Base-by-base conservation (phyloP, 2,888 invertebrate genomes). In the Megalurothrips usitatus region DNA sequence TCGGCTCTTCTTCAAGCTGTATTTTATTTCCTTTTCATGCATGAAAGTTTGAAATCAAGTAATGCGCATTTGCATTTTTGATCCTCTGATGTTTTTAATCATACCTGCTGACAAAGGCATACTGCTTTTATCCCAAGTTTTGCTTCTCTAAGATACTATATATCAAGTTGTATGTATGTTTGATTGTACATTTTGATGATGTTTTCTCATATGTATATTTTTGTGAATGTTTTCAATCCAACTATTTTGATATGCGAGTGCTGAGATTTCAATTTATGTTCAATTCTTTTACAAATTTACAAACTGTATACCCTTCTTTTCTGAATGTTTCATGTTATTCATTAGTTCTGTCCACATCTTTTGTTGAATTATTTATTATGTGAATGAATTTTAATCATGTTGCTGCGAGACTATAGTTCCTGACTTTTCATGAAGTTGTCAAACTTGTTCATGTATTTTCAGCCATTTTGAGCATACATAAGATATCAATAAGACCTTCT, bases 211-310 rank as follows among this genome's bases (percentile, higher is more conserved):
- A 75, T 75, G 11, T 75, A 75, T 75, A 75, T 75, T 75, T 75
- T 75, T 75, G 26, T 75, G 68, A 75, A 75, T 75, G 68, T 75
- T 75, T 75, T 75, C 68, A 23, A 75, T 75, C 68, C 68, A 75
- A 23, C 68, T 75, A 75, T 75, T 75, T 75, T 75, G 68, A 75
- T 75, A 75, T 26, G 23, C 26, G 2, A 75, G 68, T 75, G 68
- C 68, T 8, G 26, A 75, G 1, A 75, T 75, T 75, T 75, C 26
- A 26, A n/a, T 26, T 75, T 23, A 6, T 58, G 58, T 58, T 19
- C 58, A 43, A 14, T 17, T 58, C 58, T 75, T 75, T 75, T 75
- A 11, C 68, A 75, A 26, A 75, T 75, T 11, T 75, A 14, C 52
- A 52, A 43, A 43, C 34, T 6, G 6, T 43, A 43, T 43, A 43